Evolutionary conservation across 2,888 invertebrate species (phyloP), one percentile per base, ranked within the genome.

Genomic region (Tenthredo amoena): DNA sequence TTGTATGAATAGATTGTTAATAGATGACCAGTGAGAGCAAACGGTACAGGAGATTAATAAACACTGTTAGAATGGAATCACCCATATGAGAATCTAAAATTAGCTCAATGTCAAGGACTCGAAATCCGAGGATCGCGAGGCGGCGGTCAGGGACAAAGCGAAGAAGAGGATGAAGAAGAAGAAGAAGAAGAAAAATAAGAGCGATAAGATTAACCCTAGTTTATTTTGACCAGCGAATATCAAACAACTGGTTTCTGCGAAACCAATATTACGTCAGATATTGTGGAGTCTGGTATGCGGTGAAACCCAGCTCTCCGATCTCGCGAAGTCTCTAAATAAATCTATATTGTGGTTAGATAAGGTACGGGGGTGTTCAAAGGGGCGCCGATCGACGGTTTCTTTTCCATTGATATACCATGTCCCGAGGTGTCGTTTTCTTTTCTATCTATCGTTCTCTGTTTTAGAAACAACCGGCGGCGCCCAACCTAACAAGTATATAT

Each of bases 281-380:
- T 62, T 26, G 62, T 12, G 55, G 10, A 6, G 26, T 62, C 10
- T 62, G 26, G 71, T 37, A 37, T 37, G 37, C 40, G 18, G 31
- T 71, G 34, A 34, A 71, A 40, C n/a, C 40, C 40, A n/a, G 34
- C 26, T 71, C 71, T 40, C 31, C 85, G 82, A 87, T 84, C 81
- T 74, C 65, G 77, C 85, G 81, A 26, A 62, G 26, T 26, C 26
- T 62, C 26, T n/a, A n/a, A 62, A 62, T 62, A 26, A 26, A 26
- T 62, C 62, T 34, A 34, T 34, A 68, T 34, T 34, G 34, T 7
- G 34, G 34, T 68, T 34, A 68, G 68, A 68, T 68, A 68, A 34
- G 12, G 68, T 34, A 68, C 12, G 68, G 34, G 68, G 34, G 68
- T 68, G 68, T 68, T 68, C 68, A 68, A 68, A 68, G 68, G 10